These are phyloP conservation scores for Ophion obscuratus DNA, from an alignment of 2,888 invertebrate species.

Conservation along the genomic window DNA sequence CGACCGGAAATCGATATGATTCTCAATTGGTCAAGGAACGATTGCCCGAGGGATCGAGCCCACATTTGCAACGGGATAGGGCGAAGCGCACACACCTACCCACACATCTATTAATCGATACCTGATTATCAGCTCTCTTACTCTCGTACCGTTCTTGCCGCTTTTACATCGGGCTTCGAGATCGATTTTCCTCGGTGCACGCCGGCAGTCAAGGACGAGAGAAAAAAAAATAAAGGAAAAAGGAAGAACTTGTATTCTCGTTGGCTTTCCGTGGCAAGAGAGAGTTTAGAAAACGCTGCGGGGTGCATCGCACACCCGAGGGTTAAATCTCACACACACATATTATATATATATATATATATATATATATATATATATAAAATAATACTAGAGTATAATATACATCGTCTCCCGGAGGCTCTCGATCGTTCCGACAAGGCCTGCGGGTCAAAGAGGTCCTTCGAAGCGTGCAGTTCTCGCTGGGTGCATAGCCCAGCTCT, in stretches of 20 bases:
- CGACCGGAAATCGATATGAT: conserved; percentile 58
- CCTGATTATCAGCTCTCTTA: conserved; percentile 57
- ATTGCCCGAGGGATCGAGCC: conserved; percentile 55
- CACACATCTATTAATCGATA: conserved; percentile 61
- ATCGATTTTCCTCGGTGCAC: conserved; percentile 67
- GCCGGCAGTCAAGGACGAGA: conserved; percentile 27
- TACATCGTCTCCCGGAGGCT: conserved; percentile 64
- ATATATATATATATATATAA: conserved; percentile 12
- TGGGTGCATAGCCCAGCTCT: conserved; percentile 52
- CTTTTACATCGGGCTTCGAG: conserved; percentile 45
- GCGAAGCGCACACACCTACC: conserved; percentile 20
- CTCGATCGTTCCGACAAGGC: conserved; percentile 67
- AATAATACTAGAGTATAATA: conserved; percentile 63
- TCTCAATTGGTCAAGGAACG: conserved; percentile 61
- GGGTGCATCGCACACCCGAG: conserved; percentile 64
- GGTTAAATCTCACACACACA: conserved; percentile 49
- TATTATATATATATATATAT: conserved; percentile 9
- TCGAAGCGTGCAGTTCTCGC: conserved; percentile 66
- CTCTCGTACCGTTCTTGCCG: conserved; percentile 16
- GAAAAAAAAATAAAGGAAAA: conserved; percentile 24
- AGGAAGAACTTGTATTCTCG: conserved; percentile 49
- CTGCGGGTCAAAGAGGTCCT: conserved; percentile 69
- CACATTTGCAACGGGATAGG: conserved; percentile 39
- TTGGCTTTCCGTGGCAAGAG: conserved; percentile 50
- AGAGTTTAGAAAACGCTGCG: conserved; percentile 65